phyloP scores from a whole-genome alignment of 2,888 invertebrate genomes.

The Brenthis daphne region DNA sequence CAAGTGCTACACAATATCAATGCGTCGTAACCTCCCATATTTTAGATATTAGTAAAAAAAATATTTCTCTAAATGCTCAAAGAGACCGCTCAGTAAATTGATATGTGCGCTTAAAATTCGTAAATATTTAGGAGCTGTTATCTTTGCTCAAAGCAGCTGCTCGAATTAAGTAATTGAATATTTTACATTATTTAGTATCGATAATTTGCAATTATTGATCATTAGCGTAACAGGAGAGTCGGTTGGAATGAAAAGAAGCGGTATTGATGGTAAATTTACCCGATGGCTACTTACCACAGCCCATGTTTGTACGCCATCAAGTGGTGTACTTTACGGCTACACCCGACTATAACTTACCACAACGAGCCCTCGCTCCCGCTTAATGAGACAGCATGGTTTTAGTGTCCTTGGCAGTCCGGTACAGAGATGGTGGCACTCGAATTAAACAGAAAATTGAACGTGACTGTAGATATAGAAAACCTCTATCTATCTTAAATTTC shows the following conservation, averaged over 20 bases:
- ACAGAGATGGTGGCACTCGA: slow-evolving; percentile 46
- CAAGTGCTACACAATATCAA: slow-evolving; percentile 2
- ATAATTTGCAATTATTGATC: slow-evolving; percentile 39
- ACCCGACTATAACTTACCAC: slow-evolving; percentile 70
- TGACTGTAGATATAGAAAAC: slow-evolving; percentile 18
- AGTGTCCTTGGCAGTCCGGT: slow-evolving; percentile 62
- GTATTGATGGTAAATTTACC: slow-evolving; percentile 20
- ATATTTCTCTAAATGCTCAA: background rate
- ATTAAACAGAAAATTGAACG: slow-evolving; percentile 22
- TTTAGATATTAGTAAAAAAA: background rate
- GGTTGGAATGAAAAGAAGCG: slow-evolving; percentile 22
- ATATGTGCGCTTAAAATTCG: background rate
- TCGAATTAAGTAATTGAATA: slow-evolving; percentile 54
- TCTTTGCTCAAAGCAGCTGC: slow-evolving; percentile 35
- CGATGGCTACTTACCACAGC: slow-evolving; percentile 32
- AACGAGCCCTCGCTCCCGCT: slow-evolving; percentile 67
- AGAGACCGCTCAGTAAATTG: slow-evolving; percentile 4
- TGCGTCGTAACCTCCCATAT: background rate
- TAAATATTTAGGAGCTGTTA: slow-evolving; percentile 18
- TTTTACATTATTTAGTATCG: slow-evolving; percentile 34
- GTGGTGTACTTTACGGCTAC: slow-evolving; percentile 68
- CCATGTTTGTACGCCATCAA: slow-evolving; percentile 66
- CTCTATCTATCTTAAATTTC: slow-evolving; percentile 21
- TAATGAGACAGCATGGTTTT: slow-evolving; percentile 75
- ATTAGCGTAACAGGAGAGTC: slow-evolving; percentile 36